Evolutionary conservation across 2,888 invertebrate species (phyloP), one percentile per base, ranked within the genome.

Genomic region (Caenorhabditis panamensis): DNA sequence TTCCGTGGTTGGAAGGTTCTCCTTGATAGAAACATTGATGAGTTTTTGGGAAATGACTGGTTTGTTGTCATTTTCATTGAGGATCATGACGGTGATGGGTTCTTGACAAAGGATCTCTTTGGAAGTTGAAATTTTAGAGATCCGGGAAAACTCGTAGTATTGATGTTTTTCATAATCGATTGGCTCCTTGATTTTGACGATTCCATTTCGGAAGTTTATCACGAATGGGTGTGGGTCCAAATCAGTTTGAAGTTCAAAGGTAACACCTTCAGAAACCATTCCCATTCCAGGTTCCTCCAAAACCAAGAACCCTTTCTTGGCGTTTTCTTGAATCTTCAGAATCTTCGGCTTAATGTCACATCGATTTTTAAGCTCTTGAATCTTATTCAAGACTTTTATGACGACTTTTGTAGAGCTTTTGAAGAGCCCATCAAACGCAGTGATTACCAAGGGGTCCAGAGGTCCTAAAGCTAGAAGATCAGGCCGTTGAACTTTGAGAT

Each of bases 61-160:
- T 3, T 87, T 73, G 73, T 92, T 91, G 82, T 92, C 92, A 83
- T 92, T 92, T 64, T 90, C 89, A 81, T 92, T 92, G 11, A 81
- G 62, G 0, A 89, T 69, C 0, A 51, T 36, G 2, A 86, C 76
- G 3, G 59, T 51, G 13, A 82, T 58, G 13, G 0, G 5, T 47
- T 80, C 80, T 20, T 61, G 36, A 28, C 80, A 80, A 11, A 79
- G 1, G 0, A 54, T 24, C 0, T 69, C 69, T 6, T 61, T 36
- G 1, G 49, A n/a, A n/a, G n/a, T n/a, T n/a, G n/a, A n/a, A n/a
- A n/a, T n/a, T n/a, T n/a, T 64, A 11, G 37, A 3, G 0, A 49
- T 3, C n/a, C 80, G 77, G 26, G 31, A 31, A 18, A 75, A 51
- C n/a, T 63, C 64, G 13, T 56, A 61, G 16, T 51, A 13, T 36